Conservation (phyloP, 2,113 vertebrate species). For the Axis porcinus region DNA sequence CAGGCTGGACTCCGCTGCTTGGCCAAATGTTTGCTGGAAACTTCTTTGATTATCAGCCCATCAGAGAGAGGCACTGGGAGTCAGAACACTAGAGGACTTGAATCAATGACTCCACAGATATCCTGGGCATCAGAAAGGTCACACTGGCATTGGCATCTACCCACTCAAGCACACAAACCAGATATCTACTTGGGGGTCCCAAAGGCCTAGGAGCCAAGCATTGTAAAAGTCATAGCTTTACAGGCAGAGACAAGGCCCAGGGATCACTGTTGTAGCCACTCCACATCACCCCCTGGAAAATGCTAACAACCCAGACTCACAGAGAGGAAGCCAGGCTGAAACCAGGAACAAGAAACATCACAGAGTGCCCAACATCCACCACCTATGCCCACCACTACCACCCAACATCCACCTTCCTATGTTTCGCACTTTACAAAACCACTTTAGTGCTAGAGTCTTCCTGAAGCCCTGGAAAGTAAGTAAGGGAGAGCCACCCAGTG, state of each 20-base stretch:
- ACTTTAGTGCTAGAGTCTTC: neutral
- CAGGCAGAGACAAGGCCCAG: neutral
- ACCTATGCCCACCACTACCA: too few relatives aligned
- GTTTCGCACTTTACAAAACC: neutral
- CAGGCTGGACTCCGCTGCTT: neutral
- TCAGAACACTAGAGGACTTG: neutral
- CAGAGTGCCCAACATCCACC: accelerated
- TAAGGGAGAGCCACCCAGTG: neutral
- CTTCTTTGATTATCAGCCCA: neutral
- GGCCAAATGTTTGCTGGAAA: neutral
- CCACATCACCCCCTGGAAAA: neutral
- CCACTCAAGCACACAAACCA: too few relatives aligned
- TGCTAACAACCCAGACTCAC: neutral
- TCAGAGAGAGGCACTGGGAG: neutral
- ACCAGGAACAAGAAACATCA: neutral
- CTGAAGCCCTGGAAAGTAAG: neutral
- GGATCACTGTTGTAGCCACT: neutral
- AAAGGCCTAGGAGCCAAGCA: neutral
- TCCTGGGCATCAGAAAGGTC: neutral
- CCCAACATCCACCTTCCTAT: neutral
- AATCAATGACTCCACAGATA: neutral
- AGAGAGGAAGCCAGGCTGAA: neutral
- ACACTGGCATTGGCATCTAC: accelerated
- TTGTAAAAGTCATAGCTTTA: neutral
- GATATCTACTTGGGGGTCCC: neutral